Conservation (phyloP, 2,888 invertebrate genomes). For the Salpingus planirostris region DNA sequence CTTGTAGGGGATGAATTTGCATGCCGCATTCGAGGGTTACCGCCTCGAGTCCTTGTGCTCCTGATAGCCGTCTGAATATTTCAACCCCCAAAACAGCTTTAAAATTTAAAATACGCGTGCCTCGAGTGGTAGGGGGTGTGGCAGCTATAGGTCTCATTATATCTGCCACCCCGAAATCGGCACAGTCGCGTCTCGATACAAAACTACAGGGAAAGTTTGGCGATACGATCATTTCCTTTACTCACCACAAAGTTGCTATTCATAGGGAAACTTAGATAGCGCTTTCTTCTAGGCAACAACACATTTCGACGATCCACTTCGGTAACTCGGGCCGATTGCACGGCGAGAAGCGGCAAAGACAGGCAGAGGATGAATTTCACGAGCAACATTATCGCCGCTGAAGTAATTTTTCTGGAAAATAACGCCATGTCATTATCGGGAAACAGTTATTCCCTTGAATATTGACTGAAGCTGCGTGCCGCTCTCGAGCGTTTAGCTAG, state of each 20-base stretch:
- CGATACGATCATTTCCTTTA: constrained; percentile 1
- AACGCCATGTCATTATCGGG: background rate
- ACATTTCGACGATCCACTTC: constrained; percentile 15
- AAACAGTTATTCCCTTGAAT: too few relatives aligned
- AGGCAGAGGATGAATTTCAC: constrained; percentile 1
- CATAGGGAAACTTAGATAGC: constrained; percentile 45
- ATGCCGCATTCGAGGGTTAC: constrained; percentile 6
- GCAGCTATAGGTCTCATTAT: background rate
- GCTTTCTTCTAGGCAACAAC: constrained; percentile 39
- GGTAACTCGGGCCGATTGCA: too few relatives aligned
- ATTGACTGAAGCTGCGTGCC: too few relatives aligned
- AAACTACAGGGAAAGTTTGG: too few relatives aligned
- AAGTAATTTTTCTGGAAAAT: background rate
- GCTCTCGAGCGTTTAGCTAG: too few relatives aligned
- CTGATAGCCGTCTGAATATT: constrained; percentile 15
- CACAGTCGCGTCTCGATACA: too few relatives aligned
- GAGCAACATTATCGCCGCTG: constrained; percentile 3
- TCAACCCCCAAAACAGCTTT: constrained; percentile 15
- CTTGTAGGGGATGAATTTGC: constrained; percentile 8
- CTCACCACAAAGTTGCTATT: constrained; percentile 40
- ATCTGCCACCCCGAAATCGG: too few relatives aligned
- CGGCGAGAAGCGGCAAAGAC: too few relatives aligned
- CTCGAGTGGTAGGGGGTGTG: too few relatives aligned
- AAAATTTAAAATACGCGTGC: constrained; percentile 13
- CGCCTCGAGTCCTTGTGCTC: constrained; percentile 6